Base-by-base conservation (phyloP, 2,797 vertebrate genomes). In the Pagetopsis macropterus region DNA sequence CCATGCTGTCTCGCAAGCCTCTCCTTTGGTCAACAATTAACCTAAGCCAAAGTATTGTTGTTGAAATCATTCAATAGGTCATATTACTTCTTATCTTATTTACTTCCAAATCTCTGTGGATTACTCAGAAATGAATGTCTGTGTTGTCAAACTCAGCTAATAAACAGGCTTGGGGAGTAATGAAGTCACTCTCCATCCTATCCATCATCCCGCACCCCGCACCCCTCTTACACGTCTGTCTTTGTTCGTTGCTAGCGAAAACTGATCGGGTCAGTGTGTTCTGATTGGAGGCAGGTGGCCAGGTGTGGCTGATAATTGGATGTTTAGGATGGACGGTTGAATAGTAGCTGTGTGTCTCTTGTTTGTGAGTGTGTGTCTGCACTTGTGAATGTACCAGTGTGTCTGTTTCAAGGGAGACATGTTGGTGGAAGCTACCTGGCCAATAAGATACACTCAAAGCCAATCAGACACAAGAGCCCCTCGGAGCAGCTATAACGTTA, bases 241-340 rank as follows among this genome's bases (percentile, higher is more conserved):
- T 76, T 72, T 46, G 43, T 63, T 80, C 56, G 0, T 81, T 14
- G 58, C 83, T 33, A 40, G 85, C 68, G 79, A 13, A 85, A 88
- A 88, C 81, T 78, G 87, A 75, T 84, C 89, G 78, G 33, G 67
- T 76, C 78, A 15, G 65, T 81, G 67, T 49, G 0, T 68, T 75
- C 81, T 88, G 88, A 93, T 93, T 89, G 91, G 92, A 91, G 77
- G 89, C 93, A 93, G 90, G 90, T 93, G 91, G 89, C 87, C 86
- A 87, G 87, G 86, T 90, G 84, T 78, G 75, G 82, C 74, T 69
- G 70, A 79, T 93, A 92, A 93, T 86, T 76, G 65, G 78, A 41
- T 72, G 72, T 84, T 93, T 91, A 88, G 88, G 72, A 93, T 94
- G 91, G 84, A 87, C 75, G 80, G 64, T 9, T 76, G 70, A 74